These are phyloP conservation scores for Suricata suricatta DNA, from an alignment of 2,113 vertebrate species.

Conservation along the genomic window DNA sequence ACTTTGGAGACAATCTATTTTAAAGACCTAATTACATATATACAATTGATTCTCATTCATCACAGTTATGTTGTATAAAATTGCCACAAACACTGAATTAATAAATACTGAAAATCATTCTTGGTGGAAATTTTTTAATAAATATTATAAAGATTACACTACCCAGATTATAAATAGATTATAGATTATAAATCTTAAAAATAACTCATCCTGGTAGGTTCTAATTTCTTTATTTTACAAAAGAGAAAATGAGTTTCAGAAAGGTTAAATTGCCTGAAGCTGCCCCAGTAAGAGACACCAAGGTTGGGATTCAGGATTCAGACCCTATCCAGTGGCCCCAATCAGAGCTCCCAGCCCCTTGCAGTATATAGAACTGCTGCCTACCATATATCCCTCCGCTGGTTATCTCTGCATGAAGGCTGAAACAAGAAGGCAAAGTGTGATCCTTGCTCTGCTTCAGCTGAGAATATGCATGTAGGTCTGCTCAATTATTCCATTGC, in stretches of 20 bases:
- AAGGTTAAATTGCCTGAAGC: neutral
- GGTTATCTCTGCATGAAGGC: neutral
- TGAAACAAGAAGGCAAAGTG: neutral
- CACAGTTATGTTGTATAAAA: neutral
- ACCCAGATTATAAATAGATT: neutral
- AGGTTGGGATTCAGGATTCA: neutral
- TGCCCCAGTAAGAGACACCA: neutral
- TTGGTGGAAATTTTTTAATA: neutral
- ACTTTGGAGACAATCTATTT: neutral
- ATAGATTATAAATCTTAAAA: neutral
- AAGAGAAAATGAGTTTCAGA: neutral
- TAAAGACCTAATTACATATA: neutral
- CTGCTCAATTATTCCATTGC: neutral
- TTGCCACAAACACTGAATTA: neutral
- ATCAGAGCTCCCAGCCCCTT: neutral
- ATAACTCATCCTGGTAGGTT: neutral
- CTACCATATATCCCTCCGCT: accelerated
- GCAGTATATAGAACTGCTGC: accelerated
- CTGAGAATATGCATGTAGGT: neutral
- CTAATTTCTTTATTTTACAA: neutral
- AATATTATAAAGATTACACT: neutral
- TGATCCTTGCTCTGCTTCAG: neutral
- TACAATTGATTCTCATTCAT: neutral
- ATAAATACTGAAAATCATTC: neutral
- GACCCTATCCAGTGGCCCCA: neutral